Conservation (phyloP, 2,888 invertebrate species). For the Ditula angustiorana region DNA sequence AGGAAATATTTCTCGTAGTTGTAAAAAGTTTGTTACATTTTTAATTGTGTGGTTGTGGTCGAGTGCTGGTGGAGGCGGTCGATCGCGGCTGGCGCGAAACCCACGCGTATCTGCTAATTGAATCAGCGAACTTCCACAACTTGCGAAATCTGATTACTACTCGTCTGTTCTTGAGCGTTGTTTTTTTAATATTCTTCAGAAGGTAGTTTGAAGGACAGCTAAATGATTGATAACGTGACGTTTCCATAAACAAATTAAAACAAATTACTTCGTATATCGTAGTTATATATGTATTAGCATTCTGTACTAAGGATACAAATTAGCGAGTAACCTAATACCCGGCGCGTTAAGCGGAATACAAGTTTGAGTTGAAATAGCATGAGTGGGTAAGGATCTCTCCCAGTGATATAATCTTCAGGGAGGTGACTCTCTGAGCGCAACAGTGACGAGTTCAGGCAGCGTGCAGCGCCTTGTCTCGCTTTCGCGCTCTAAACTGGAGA, state of each 20-base stretch:
- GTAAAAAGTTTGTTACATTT: neutral
- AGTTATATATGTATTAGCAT: too few species aligned
- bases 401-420: slow-evolving; percentile 2
- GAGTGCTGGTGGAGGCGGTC: slow-evolving; percentile 42
- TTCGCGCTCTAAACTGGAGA: too few species aligned
- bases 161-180: neutral
- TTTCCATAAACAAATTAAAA: too few species aligned
- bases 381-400: neutral
- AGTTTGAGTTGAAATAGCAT: neutral
- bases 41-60: neutral
- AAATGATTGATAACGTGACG: too few species aligned
- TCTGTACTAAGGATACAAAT: neutral
- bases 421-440: too few species aligned
- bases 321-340: neutral
- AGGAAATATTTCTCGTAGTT: neutral
- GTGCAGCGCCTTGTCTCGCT: too few species aligned
- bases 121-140: slow-evolving; percentile 76
- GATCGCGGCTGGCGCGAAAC: slow-evolving; percentile 42
- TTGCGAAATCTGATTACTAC: slow-evolving; percentile 74
- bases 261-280: too few species aligned
- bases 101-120: slow-evolving; percentile 75
- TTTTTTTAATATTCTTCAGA: slow-evolving; percentile 1
- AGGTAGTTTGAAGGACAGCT: neutral
- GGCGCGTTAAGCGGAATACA: slow-evolving; percentile 2
- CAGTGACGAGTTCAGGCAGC: too few species aligned